Conservation (phyloP, 2,113 vertebrate genomes). For the Rhinogobius similis region DNA sequence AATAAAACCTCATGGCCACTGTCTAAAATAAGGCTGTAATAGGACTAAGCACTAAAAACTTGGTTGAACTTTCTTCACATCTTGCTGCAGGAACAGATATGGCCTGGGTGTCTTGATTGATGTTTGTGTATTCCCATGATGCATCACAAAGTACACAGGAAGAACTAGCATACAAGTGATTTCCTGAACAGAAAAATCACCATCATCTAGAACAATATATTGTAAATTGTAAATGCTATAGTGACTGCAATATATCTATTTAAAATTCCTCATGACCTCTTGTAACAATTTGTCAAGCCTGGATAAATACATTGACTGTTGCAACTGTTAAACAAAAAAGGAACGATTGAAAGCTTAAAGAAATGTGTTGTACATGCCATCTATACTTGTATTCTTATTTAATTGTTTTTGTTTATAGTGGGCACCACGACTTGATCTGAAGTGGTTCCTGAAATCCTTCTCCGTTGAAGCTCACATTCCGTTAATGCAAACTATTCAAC, state of each 20-base stretch:
- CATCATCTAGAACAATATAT: conserved; percentile 6
- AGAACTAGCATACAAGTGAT: conserved; percentile 29
- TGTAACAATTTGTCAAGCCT: neutral
- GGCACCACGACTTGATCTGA: conserved; percentile 31
- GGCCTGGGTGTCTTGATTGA: conserved; percentile 15
- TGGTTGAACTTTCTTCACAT: neutral
- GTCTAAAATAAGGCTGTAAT: too few relatives aligned
- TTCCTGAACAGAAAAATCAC: conserved; percentile 53
- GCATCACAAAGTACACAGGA: conserved; percentile 47
- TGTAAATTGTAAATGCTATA: neutral
- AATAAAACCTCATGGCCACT: too few relatives aligned
- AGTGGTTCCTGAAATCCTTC: conserved; percentile 48
- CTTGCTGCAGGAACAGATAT: conserved; percentile 55
- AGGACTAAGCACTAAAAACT: neutral
- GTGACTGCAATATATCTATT: neutral
- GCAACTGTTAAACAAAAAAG: too few relatives aligned
- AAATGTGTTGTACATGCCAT: too few relatives aligned
- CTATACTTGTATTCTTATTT: too few relatives aligned
- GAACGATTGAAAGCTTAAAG: too few relatives aligned
- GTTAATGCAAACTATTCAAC: conserved; percentile 74
- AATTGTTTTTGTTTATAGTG: conserved; percentile 33
- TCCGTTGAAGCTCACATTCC: conserved; percentile 61
- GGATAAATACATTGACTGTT: neutral
- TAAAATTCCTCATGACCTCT: too few relatives aligned
- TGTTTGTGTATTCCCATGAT: conserved; percentile 46